Evolutionary conservation across 2,888 invertebrate genomes (phyloP), one percentile per base, ranked within the genome.

Genomic region (Tetrapedia diversipes): DNA sequence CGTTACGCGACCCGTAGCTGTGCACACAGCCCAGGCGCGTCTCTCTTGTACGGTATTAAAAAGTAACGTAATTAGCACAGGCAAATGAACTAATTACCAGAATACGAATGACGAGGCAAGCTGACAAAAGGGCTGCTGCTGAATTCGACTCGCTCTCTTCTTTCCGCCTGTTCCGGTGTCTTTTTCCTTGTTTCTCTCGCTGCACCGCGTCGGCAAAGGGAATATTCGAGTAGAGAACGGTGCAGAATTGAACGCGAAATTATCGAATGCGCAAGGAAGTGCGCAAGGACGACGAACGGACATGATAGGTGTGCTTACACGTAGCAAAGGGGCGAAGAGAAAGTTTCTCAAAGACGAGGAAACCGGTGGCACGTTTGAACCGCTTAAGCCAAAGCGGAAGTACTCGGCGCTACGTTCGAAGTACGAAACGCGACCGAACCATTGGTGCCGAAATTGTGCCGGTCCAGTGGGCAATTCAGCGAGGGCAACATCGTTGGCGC

Each of bases 81-180:
- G 84, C 90, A 86, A 90, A 90, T 87, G 89, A 90, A 90, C 90
- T 90, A 90, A 90, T 90, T 90, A 90, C 89, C 86, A 90, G 90
- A 89, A 90, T 87, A 82, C 83, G 86, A 86, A 86, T 75, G 86
- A 85, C 86, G 85, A 87, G 83, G 79, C 81, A 76, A 45, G 77
- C 83, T 85, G 87, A 89, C 89, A 88, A 90, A 89, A 87, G 86
- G 74, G 74, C 60, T 32, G 74, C 60, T 32, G 61, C 77, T 68
- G 64, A 32, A 37, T 72, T 56, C 70, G 56, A 75, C 61, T 68
- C 54, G n/a, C 41, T 74, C 74, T 65, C 57, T 79, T 71, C 59
- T 78, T 77, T 68, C 59, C 32, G 75, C 51, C 49, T 54, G 34
- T 57, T 65, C 39, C 54, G 60, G 29, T 19, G 14, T 49, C 67